Percentiles rank a stretch among this genome's conserved stretches.
These are phyloP conservation scores for Lasioglossum figueresi DNA, from an alignment of 2,888 invertebrate genomes.

Conservation along the genomic window DNA sequence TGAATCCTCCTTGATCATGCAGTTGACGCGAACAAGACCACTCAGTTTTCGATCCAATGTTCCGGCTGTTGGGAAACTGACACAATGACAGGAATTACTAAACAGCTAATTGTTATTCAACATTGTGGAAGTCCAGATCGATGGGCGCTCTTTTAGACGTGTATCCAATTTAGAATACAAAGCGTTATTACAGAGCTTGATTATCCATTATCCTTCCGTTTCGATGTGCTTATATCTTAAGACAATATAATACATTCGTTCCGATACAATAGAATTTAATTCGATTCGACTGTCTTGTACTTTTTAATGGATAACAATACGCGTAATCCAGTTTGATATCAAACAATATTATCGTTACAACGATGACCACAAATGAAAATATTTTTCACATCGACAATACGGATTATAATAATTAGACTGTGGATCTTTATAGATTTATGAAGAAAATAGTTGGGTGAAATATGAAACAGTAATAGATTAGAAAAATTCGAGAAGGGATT, in stretches of 20 bases:
- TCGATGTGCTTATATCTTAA: not conserved
- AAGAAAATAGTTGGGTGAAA: too few species aligned
- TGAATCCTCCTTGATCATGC: slow-evolving; percentile 15
- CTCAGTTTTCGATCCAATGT: slow-evolving; percentile 19
- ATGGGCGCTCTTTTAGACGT: not conserved
- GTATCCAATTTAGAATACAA: not conserved
- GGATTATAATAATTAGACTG: too few species aligned
- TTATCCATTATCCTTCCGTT: not conserved
- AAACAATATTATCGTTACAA: too few species aligned
- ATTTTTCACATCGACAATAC: too few species aligned
- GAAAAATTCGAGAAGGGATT: too few species aligned
- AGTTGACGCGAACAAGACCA: slow-evolving; percentile 11
- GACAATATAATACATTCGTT: not conserved
- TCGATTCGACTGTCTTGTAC: not conserved
- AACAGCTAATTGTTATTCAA: slow-evolving; percentile 7
- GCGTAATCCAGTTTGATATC: not conserved
- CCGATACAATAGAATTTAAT: not conserved
- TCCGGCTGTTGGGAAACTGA: slow-evolving; percentile 12
- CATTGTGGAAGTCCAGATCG: not conserved
- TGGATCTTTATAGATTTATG: too few species aligned
- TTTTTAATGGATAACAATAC: not conserved
- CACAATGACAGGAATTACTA: slow-evolving; percentile 12
- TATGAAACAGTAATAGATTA: too few species aligned
- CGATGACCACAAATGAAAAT: too few species aligned
- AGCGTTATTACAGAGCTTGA: not conserved